Percentiles rank a stretch among this genome's conserved stretches.
Conservation (phyloP, 1,140 invertebrate species). For the Pollicipes pollicipes region DNA sequence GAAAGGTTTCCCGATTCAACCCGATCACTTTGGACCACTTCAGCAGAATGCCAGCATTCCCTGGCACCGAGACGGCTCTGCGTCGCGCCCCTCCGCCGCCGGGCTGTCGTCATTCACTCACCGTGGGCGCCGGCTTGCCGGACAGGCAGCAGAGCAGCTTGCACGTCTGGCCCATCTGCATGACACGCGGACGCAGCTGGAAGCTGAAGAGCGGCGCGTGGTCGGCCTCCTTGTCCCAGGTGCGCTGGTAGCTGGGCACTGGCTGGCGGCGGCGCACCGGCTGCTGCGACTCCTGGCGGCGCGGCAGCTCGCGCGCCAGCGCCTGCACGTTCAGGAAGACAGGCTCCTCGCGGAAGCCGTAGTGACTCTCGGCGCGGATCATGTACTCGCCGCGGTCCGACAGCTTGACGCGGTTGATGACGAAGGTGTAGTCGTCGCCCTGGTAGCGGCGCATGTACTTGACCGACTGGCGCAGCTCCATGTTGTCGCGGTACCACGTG, state of each 20-base stretch:
- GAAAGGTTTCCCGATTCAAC: no score
- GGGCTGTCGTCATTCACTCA: no score
- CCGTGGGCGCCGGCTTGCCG: conserved; percentile 83
- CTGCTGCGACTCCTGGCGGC: conserved; percentile 36
- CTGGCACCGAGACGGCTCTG: no score
- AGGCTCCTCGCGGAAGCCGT: no score
- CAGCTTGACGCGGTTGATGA: conserved; percentile 92
- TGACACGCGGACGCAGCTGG: conserved; percentile 87
- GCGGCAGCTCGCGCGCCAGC: conserved; percentile 54
- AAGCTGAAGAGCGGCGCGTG: conserved; percentile 89
- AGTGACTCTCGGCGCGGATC: no score
- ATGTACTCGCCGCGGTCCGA: no score
- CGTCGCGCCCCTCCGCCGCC: no score
- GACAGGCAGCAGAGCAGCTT: conserved; percentile 93
- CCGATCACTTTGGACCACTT: no score
- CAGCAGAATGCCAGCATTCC: no score
- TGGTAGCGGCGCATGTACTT: conserved; percentile 98
- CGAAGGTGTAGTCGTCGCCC: conserved; percentile 90
- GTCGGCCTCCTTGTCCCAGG: conserved; percentile 77
- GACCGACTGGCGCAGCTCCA: conserved; percentile 86
- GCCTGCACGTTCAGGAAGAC: conserved; percentile 92
- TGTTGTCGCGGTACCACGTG: conserved; percentile 85
- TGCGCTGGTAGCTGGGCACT: conserved; percentile 51
- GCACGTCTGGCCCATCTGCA: conserved; percentile 78
- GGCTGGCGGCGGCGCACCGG: conserved; percentile 51